Percentiles rank a stretch among this genome's conserved stretches.
These are phyloP conservation scores for Eubasilissa splendida DNA, from an alignment of 2,888 invertebrate species.

Conservation along the genomic window DNA sequence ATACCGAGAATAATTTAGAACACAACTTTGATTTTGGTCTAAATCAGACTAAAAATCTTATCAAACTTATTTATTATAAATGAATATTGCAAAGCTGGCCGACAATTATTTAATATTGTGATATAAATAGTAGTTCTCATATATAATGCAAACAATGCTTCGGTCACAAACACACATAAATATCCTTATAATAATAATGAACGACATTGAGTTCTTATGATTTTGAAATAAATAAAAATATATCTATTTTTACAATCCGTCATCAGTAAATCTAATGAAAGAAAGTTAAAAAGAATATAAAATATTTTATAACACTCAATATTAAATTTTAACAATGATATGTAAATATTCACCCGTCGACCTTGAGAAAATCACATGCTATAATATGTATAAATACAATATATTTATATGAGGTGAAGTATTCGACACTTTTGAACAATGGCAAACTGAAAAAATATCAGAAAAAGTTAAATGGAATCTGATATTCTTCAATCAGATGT, in stretches of 20 bases:
- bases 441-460: too few relatives aligned
- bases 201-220: constrained; percentile 45
- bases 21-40: constrained; percentile 14
- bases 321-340: constrained; percentile 42
- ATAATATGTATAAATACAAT: not conserved
- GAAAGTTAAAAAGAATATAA: constrained; percentile 5
- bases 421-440: not conserved
- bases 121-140: not conserved
- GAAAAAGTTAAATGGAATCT: not conserved
- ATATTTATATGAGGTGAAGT: not conserved
- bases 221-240: constrained; percentile 42
- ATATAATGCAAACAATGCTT: constrained; percentile 24
- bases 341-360: constrained; percentile 53
- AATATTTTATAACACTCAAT: constrained; percentile 36
- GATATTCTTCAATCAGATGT: not conserved
- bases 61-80: constrained; percentile 8
- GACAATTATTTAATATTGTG: constrained; percentile 10
- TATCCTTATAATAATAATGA: constrained; percentile 42
- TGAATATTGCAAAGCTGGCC: constrained; percentile 10
- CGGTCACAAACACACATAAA: constrained; percentile 40
- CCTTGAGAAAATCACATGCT: constrained; percentile 15
- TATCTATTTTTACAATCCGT: constrained; percentile 23
- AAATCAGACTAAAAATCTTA: constrained; percentile 11
- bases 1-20: not conserved
- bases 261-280: constrained; percentile 29